These are phyloP conservation scores for Nothoprocta perdicaria DNA, from an alignment of 2,113 vertebrate species.

Conservation along the genomic window DNA sequence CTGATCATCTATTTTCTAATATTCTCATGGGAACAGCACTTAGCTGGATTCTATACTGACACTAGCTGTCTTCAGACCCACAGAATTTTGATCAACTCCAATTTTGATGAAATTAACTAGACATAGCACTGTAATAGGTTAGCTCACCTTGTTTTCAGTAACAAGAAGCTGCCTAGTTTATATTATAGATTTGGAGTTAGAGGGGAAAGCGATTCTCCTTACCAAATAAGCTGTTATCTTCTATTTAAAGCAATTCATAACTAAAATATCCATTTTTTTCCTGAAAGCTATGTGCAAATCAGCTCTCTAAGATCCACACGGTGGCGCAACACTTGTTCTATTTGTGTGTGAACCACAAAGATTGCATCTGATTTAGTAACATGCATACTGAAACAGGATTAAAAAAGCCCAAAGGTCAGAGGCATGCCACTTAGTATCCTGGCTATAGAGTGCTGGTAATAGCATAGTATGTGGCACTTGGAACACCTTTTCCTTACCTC, in stretches of 20 bases:
- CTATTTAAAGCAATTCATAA: background rate
- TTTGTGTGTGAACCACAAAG: background rate
- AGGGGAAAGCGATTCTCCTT: background rate
- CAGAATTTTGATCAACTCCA: background rate
- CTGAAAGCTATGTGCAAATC: background rate
- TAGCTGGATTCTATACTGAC: background rate
- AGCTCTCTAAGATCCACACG: background rate
- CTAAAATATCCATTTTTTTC: background rate
- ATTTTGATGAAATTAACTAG: background rate
- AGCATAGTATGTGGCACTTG: background rate
- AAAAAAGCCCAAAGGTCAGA: slow-evolving; percentile 12
- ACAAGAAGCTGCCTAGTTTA: background rate
- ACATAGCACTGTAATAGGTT: background rate
- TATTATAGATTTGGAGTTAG: background rate
- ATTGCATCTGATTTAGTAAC: background rate
- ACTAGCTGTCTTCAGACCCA: background rate
- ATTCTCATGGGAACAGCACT: background rate
- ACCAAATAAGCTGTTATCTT: background rate
- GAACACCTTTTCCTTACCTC: slow-evolving; percentile 82
- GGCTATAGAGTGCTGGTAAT: background rate
- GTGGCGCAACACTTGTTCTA: slow-evolving; percentile 4
- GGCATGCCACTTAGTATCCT: background rate
- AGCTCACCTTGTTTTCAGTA: background rate
- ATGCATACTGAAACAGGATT: background rate
- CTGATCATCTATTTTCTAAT: background rate